Percentiles rank a stretch among this genome's conserved stretches.
phyloP scores from a whole-genome alignment of 2,888 invertebrate genomes.

The Trilocha varians region DNA sequence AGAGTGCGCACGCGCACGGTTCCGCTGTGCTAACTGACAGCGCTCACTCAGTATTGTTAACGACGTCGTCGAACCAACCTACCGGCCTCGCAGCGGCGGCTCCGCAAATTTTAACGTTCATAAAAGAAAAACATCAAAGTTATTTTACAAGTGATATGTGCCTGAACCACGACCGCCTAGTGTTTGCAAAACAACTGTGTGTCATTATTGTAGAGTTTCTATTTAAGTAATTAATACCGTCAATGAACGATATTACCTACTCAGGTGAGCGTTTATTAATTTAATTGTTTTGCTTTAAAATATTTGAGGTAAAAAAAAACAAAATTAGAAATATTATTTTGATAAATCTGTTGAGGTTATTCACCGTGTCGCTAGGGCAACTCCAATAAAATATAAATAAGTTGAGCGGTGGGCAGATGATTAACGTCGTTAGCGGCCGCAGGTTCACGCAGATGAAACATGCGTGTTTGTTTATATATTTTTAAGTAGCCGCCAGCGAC shows the following conservation, averaged over 20 bases:
- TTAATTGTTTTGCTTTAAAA: too few species aligned
- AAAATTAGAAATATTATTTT: too few species aligned
- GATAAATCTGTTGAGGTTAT: constrained; percentile 11
- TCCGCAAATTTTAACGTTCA: constrained; percentile 22
- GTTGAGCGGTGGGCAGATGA: constrained; percentile 5
- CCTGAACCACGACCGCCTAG: constrained; percentile 30
- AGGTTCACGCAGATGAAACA: constrained; percentile 13
- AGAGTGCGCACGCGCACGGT: constrained; percentile 38
- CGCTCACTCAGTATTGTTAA: constrained; percentile 39
- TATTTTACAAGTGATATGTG: constrained; percentile 45
- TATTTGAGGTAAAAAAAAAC: too few species aligned
- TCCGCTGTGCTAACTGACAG: constrained; percentile 5
- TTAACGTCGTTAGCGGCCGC: constrained; percentile 2
- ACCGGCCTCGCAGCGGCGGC: neutral
- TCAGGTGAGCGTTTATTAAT: neutral
- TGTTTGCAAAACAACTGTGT: constrained; percentile 55
- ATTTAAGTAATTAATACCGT: constrained; percentile 35
- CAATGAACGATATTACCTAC: constrained; percentile 11
- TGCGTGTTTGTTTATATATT: constrained; percentile 21
- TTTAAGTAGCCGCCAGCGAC: constrained; percentile 2
- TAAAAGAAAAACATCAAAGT: constrained; percentile 34
- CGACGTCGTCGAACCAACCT: constrained; percentile 42
- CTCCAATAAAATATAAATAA: constrained; percentile 20
- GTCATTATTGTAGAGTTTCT: constrained; percentile 23
- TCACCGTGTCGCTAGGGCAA: constrained; percentile 15